Evolutionary conservation across 2,888 invertebrate genomes (phyloP).

Genomic region (Barypeithes pellucidus): DNA sequence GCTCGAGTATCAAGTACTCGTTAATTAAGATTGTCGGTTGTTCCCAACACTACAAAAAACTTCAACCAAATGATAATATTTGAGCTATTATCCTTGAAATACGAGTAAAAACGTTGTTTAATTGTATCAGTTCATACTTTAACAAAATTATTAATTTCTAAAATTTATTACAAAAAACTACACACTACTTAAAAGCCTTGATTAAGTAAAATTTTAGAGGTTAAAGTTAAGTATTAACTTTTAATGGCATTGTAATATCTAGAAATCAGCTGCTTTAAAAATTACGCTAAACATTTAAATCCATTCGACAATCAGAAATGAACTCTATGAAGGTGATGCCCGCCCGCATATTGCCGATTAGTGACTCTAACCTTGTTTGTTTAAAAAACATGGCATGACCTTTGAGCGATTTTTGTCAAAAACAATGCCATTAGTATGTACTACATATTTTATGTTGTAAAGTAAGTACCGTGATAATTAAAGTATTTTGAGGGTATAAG

Average conservation of each 20-base stretch:
- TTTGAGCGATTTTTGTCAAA: constrained; percentile 3
- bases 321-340: constrained; percentile 19
- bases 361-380: constrained; percentile 28
- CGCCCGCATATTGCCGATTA: constrained; percentile 22
- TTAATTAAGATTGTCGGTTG: no score
- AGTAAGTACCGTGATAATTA: background rate
- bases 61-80: no score
- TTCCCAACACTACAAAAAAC: no score
- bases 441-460: background rate
- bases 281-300: background rate
- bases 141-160: no score
- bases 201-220: no score
- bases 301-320: background rate
- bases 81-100: no score
- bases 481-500: background rate
- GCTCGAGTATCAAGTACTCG: no score
- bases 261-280: background rate
- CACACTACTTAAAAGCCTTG: no score
- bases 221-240: no score
- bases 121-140: no score
- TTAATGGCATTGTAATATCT: background rate
- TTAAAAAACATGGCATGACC: constrained; percentile 24
- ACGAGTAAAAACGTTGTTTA: no score
- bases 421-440: constrained; percentile 13
- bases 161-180: no score